Evolutionary conservation across 2,888 invertebrate species (phyloP), one percentile per base, ranked within the genome.

Genomic region (Pomacea canaliculata): DNA sequence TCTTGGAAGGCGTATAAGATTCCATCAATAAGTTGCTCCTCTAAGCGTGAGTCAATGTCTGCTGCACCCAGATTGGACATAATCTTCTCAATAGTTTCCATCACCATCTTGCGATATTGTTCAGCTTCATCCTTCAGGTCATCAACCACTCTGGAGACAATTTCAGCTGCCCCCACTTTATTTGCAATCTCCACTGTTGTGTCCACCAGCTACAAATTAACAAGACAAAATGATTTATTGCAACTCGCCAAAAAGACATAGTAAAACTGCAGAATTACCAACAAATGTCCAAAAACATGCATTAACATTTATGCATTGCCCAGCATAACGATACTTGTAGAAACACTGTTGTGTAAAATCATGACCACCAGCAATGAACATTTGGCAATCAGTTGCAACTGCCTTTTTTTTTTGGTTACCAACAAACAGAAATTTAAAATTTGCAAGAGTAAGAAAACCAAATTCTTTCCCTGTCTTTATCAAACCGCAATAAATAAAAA

Each of bases 161-260:
- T 99, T 93, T 99, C 99, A 0, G 98, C 97, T 8, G 98, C 97
- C n/a, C 99, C 99, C 74, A 99, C 98, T 93, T 99, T 99, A 91
- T 99, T 99, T 12, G 99, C 99, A 81, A 99, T 99, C 93, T 99
- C 99, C 1, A 99, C 99, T 0, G 99, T 99, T 0, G 99, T 99
- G 90, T 99, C 99, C 0, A 99, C 99, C 76, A 99, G 93, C 92
- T 94, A 89, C 23, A 87, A 87, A 27, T 16, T 46, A n/a, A 62
- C 4, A 37, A 18, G 10, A 72, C 72, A 46, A 56, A 16, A 56
- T 13, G 12, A 56, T 56, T 10, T 56, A 10, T 13, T 7, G 51
- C 16, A 56, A 56, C 51, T 56, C 2, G 10, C 51, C 51, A 56
- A 56, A 10, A 56, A 56, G 8, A 10, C 51, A 10, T 16, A 56